phyloP scores from a whole-genome alignment of 2,888 invertebrate species.

The Ischnura elegans region DNA sequence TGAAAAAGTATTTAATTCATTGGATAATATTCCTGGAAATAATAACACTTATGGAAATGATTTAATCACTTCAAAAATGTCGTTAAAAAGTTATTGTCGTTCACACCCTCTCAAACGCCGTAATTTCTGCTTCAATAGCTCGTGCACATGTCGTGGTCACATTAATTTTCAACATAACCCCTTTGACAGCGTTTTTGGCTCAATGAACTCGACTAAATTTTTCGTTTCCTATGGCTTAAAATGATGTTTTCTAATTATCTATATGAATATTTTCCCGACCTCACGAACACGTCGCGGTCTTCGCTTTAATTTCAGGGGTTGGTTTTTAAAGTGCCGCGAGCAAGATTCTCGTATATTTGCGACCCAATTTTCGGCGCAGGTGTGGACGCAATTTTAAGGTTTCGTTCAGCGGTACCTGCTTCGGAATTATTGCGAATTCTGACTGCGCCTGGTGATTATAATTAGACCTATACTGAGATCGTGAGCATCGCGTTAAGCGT shows the following conservation, averaged over 20 bases:
- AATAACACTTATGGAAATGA: too few species aligned
- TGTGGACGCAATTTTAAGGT: background rate
- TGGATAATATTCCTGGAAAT: too few species aligned
- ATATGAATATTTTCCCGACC: background rate
- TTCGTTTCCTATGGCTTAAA: background rate
- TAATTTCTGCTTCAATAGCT: too few species aligned
- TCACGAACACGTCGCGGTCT: background rate
- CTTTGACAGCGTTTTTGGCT: background rate
- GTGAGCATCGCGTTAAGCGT: too few species aligned
- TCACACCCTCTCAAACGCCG: too few species aligned
- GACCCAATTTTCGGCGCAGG: background rate
- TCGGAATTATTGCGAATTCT: background rate
- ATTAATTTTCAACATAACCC: background rate
- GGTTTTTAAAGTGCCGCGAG: background rate
- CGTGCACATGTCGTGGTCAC: too few species aligned
- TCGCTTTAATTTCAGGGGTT: background rate
- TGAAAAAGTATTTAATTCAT: too few species aligned
- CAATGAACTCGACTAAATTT: background rate
- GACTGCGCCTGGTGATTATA: background rate
- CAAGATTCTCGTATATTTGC: background rate
- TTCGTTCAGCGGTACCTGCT: background rate
- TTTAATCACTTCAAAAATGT: too few species aligned
- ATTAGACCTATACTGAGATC: background rate
- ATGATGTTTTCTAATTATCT: background rate
- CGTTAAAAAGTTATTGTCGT: too few species aligned